Percentiles rank a stretch among this genome's conserved stretches.
Evolutionary conservation across 2,797 vertebrate species (phyloP).

Genomic region (Steatocranus sp.): DNA sequence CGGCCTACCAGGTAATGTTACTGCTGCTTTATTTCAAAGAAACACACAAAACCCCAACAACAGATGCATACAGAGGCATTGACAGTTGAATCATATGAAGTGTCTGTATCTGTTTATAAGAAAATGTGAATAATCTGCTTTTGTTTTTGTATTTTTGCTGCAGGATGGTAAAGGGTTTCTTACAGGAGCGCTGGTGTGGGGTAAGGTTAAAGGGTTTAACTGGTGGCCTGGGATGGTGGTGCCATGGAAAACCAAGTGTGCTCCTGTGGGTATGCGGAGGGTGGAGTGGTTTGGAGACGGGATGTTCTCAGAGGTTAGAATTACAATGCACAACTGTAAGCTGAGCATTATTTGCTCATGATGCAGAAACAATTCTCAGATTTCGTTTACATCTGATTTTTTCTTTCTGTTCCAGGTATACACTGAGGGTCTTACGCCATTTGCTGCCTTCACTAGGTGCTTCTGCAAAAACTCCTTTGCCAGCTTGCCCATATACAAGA

Average conservation of each 20-base stretch:
- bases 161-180: conserved; percentile 75
- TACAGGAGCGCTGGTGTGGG: conserved; percentile 75
- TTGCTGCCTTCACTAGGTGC: conserved; percentile 62
- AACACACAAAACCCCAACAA: neutral
- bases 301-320: conserved; percentile 78
- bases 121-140: neutral
- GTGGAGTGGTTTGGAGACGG: conserved; percentile 83
- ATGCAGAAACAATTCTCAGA: neutral
- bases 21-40: neutral
- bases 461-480: conserved; percentile 74
- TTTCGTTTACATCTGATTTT: neutral
- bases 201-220: conserved; percentile 73
- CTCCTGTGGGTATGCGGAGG: conserved; percentile 48
- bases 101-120: neutral
- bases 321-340: neutral
- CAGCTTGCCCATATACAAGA: conserved; percentile 69
- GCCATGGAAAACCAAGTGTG: conserved; percentile 63
- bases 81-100: neutral
- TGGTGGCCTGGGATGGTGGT: conserved; percentile 79
- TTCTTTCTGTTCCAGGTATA: conserved; percentile 58
- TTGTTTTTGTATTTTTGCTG: neutral
- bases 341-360: neutral
- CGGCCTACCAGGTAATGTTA: conserved; percentile 58
- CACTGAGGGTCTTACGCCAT: conserved; percentile 51
- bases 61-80: neutral